phyloP scores from a whole-genome alignment of 1,140 invertebrate genomes.

The Lepidotrigona ventralis region DNA sequence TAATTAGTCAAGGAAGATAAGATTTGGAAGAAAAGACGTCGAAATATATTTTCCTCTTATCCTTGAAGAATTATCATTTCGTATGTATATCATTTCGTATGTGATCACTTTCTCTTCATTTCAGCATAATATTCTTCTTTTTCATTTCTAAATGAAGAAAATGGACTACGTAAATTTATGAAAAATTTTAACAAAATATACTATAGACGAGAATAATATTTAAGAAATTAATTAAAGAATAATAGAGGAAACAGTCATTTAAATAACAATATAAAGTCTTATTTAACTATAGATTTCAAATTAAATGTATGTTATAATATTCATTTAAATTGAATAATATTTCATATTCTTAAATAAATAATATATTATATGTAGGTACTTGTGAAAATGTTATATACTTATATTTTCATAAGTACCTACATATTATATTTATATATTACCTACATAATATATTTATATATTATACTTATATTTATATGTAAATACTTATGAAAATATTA shows the following conservation, averaged over 20 bases:
- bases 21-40: no score
- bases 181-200: not conserved
- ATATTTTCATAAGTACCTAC: no score
- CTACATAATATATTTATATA: no score
- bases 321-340: not conserved
- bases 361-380: no score
- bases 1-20: not conserved
- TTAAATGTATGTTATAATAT: not conserved
- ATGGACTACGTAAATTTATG: not conserved
- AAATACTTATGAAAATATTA: no score
- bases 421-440: no score
- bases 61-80: not conserved
- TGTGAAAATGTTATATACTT: no score
- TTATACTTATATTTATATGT: no score
- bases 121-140: not conserved
- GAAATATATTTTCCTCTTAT: not conserved
- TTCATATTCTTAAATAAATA: not conserved
- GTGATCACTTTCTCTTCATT: slow-evolving; percentile 10
- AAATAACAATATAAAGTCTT: not conserved
- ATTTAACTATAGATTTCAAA: not conserved
- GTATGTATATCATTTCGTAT: not conserved
- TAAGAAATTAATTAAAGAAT: not conserved
- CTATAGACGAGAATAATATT: not conserved
- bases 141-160: not conserved
- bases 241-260: not conserved